Conservation (phyloP, 2,888 invertebrate species). For the Pollenia labialis region DNA sequence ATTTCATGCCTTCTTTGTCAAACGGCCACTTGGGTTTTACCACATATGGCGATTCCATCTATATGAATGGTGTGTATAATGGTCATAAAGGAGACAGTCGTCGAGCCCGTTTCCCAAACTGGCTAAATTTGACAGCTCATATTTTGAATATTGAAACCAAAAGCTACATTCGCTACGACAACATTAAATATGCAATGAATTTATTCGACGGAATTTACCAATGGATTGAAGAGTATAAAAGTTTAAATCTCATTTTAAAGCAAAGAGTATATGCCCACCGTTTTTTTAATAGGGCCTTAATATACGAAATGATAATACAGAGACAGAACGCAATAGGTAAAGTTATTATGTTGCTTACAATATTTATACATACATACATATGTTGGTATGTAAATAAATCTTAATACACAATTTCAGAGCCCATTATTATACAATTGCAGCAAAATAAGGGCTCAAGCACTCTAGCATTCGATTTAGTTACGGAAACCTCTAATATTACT, state of each 20-base stretch:
- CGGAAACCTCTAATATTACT: conserved; percentile 18
- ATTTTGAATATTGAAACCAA: conserved; percentile 19
- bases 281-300: conserved; percentile 82
- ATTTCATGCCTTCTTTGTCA: conserved; percentile 86
- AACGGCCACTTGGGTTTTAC: conserved; percentile 87
- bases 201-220: conserved; percentile 72
- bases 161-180: neutral
- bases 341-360: neutral
- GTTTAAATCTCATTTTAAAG: conserved; percentile 74
- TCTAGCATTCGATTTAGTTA: conserved; percentile 76
- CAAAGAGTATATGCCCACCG: conserved; percentile 83
- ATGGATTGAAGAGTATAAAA: conserved; percentile 75
- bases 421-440: conserved; percentile 74
- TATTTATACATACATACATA: neutral
- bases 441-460: conserved; percentile 75
- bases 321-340: conserved; percentile 61
- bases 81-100: conserved; percentile 86
- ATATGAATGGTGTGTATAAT: conserved; percentile 87
- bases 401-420: conserved; percentile 66
- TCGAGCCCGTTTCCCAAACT: conserved; percentile 87
- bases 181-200: conserved; percentile 55
- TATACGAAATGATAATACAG: conserved; percentile 80
- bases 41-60: conserved; percentile 86
- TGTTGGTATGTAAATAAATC: neutral
- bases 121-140: conserved; percentile 84